Evolutionary conservation across 1,140 invertebrate species (phyloP), one percentile per base, ranked within the genome.

Genomic region (Drosophila kurseongensis): DNA sequence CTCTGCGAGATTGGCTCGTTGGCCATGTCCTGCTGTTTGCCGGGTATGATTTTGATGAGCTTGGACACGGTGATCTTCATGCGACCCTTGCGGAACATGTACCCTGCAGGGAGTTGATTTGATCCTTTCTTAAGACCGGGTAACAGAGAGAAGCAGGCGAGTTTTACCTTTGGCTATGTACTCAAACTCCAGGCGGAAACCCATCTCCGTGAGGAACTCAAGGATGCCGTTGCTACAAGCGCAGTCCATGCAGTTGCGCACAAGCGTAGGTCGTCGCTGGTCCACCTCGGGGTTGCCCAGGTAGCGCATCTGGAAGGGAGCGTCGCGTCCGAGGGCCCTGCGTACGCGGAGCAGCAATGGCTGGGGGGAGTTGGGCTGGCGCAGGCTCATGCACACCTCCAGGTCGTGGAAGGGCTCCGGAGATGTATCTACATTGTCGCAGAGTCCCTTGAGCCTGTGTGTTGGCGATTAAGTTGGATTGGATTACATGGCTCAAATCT

Each of bases 61-160:
- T 99, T 99, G 1, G 97, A 97, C 0, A 99, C 97, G 2, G 97
- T 98, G 2, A 99, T 96, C 92, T 99, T 99, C 97, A 99, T 98
- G 88, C 98, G 94, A 1, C 98, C 98, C 94, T 99, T 99, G 52
- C 97, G 95, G 84, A 99, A 99, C 95, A 99, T 98, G 80, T 97
- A 98, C 13, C 98, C 94, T 94, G 9, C 4, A 18, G 32, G n/a
- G 2, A 38, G 7, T 38, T 12, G 2, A 18, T 40, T 5, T 27
- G 12, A n/a, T 10, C 6, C 13, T 0, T 8, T 18, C 0, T 6
- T 14, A 7, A 16, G 4, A 1, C 6, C 5, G 6, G 29, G 12
- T 5, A 29, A 29, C 27, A 10, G 36, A 14, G 7, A 7, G n/a
- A 8, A 47, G 12, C 7, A n/a, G 4, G n/a, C 13, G n/a, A 14